Base-by-base conservation (phyloP, 2,888 invertebrate species). In the Bombyx huttoni region DNA sequence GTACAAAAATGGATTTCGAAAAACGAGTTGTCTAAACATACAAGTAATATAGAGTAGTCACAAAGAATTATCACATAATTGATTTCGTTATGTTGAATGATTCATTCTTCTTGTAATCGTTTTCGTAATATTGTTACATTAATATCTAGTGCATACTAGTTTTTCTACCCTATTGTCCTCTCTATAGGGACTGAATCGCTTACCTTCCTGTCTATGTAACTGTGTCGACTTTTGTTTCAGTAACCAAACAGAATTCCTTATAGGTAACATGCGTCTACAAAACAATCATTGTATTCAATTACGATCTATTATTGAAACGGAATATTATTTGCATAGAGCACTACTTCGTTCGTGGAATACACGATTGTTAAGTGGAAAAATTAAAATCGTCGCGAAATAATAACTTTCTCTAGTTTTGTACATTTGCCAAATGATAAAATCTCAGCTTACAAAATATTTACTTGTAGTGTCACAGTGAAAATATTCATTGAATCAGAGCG, bases 401-500 rank as follows among this genome's bases (percentile, higher is more conserved):
- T 40, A 40, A 40, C 40, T 40, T 40, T 40, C 40, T 40, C 40
- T 12, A 40, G 40, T 59, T 60, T 56, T 58, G 59, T 54, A 60
- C 49, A 53, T 53, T 63, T 68, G 69, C 68, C 70, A 72, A 73
- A 52, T 62, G 59, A 62, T 66, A 66, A 59, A 59, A 49, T 62
- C 59, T 55, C 52, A 56, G 49, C 52, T 57, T 57, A 56, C 54
- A 63, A 67, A 69, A 65, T 65, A 64, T 66, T 67, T 68, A 62
- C 63, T 56, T 53, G 55, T 50, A 51, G 52, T 66, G 70, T 84
- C 82, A 83, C 71, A 62, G 58, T 68, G 63, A 70, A 83, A 73
- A 69, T 74, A 82, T 83, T 75, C 66, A 69, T 72, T 81, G 82
- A 85, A 76, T 85, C 85, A 82, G 66, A 70, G 65, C 67, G 65